Conservation (phyloP, 2,113 vertebrate genomes). For the Rhodinocichla rosea region DNA sequence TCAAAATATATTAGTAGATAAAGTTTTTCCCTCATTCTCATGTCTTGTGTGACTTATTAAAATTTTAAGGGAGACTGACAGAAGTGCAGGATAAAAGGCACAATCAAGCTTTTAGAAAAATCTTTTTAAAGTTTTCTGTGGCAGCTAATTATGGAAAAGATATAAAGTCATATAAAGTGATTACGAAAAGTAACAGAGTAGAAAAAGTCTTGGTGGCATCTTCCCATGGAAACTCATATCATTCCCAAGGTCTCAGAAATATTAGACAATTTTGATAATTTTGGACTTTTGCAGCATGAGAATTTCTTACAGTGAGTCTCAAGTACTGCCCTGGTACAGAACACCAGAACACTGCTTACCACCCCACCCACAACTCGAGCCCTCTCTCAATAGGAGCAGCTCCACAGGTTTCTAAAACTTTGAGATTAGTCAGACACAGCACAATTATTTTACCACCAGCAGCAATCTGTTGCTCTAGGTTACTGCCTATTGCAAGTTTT, state of each 20-base stretch:
- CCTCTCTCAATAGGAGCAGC: background rate
- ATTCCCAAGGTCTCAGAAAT: background rate
- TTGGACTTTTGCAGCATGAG: background rate
- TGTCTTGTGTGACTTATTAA: background rate
- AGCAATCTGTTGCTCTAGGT: background rate
- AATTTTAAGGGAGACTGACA: background rate
- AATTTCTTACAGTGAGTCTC: background rate
- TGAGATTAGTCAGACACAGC: background rate
- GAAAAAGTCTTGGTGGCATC: background rate
- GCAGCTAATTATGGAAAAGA: background rate
- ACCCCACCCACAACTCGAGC: fast-evolving
- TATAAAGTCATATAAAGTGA: background rate
- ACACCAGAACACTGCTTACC: background rate
- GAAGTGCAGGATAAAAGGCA: background rate
- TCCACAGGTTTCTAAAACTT: background rate
- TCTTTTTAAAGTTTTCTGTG: background rate
- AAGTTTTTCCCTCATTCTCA: background rate
- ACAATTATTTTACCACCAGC: background rate
- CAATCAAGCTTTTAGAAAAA: background rate
- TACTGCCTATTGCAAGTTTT: background rate
- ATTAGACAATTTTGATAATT: background rate
- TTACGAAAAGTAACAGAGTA: background rate
- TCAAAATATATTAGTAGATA: background rate
- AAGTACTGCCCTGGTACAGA: background rate
- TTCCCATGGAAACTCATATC: fast-evolving